Base-by-base conservation (phyloP, 2,888 invertebrate species). In the Cynaeus angustus region DNA sequence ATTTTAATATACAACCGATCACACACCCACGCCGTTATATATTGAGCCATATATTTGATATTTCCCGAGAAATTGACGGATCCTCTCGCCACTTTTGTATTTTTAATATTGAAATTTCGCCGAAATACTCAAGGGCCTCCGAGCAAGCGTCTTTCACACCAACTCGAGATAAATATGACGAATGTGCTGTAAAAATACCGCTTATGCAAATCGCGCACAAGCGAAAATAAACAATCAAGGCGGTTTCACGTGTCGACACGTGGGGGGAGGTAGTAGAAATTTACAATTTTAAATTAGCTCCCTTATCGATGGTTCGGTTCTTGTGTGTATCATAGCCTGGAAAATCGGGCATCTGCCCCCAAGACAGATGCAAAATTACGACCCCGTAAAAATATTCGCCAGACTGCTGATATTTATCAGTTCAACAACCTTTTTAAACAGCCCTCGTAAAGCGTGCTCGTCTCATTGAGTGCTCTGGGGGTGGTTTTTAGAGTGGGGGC, bases 21-120 rank as follows among this genome's bases (percentile, higher is more conserved):
- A 64, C 66, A 70, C 62, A 21, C 55, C 55, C 61, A 45, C 59
- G 48, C 41, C 28, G 38, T 52, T 64, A 67, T 74, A 74, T 73
- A 75, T 75, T 73, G 69, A 72, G 70, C 71, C 70, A 74, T 76
- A 70, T 70, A 76, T 74, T 72, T 72, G 69, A 74, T 74, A 74
- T 74, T 74, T 71, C 72, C 71, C 67, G 67, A 67, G 66, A 68
- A 72, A 71, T 71, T 68, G 73, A 74, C 75, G 66, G 73, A 69
- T 70, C 70, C 67, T 41, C 59, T 53, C 58, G 30, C 59, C 45
- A 58, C 43, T 66, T 68, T 67, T 67, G 70, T 67, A 70, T 70
- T 69, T 72, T 69, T 72, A 69, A 69, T 72, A 72, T 72, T 67
- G 58, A 67, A 67, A 37, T 66, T 48, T 67, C 33, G 16, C 52